Evolutionary conservation across 2,888 invertebrate genomes (phyloP), one percentile per base, ranked within the genome.

Genomic region (Brachylomia viminalis): DNA sequence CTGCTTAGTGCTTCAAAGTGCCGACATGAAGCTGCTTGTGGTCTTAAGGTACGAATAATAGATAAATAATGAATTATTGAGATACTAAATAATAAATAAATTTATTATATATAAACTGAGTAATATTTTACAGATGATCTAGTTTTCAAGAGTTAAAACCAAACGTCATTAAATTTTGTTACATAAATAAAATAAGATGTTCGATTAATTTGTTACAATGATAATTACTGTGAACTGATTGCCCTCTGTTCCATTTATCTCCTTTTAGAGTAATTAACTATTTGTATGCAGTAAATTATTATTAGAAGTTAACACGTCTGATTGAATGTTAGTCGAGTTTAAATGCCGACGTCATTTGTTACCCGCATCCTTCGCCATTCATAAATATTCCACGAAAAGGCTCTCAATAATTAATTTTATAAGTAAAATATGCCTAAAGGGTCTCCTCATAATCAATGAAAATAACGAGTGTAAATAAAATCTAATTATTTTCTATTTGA

Each of bases 1-100:
- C 3, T 7, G 27, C 0, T 61, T 38, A 81, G 67, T 79, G 7
- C 1, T 61, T 52, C 33, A 49, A 49, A 65, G 58, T 38, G 45
- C 59, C 15, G 66, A 42, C 38, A 82, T 82, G 81, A 83, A 79
- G 67, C 61, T 79, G 27, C 52, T 70, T n/a, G 58, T 70, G 61
- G 47, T 79, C 17, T 6, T 82, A 33, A 79, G 83, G 81, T 81
- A 78, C 2, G 47, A 10, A n/a, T 30, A 15, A 15, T 15, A 5
- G 13, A 45, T 54, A 20, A 27, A 27, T 45, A 45, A 11, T 64
- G 0, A 27, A 23, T 0, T 15, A 61, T 23, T n/a, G 15, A 10
- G 4, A 38, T 38, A 5, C n/a, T n/a, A n/a, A n/a, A n/a, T n/a
- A n/a, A n/a, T n/a, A n/a, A n/a, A n/a, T n/a, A n/a, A n/a, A n/a